These are phyloP conservation scores for Gymnothorax reevesii DNA, from an alignment of 2,797 vertebrate genomes.

Conservation along the genomic window DNA sequence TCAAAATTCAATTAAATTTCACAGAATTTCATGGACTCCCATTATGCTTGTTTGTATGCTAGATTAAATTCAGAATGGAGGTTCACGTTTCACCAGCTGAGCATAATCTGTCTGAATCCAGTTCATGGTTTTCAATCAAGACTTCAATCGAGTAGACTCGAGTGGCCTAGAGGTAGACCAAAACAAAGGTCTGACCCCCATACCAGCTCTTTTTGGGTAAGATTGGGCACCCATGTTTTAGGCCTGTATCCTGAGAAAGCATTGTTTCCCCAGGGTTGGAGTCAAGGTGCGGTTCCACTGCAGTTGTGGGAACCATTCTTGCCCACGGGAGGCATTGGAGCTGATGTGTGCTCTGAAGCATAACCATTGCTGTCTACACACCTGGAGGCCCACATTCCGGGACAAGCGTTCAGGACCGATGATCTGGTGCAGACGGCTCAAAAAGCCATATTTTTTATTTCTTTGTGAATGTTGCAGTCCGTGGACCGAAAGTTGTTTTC, in stretches of 20 bases:
- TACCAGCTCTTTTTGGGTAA: not conserved
- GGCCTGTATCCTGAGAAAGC: not conserved
- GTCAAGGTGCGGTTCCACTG: not conserved
- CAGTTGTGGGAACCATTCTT: not conserved
- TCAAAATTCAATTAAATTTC: not conserved
- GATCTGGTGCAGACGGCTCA: not conserved
- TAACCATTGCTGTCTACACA: not conserved
- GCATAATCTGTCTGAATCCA: too few relatives aligned
- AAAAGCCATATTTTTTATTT: not conserved
- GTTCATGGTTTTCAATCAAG: not conserved
- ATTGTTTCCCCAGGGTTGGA: not conserved
- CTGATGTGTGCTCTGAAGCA: not conserved
- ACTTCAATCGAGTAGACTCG: not conserved
- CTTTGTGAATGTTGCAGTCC: not conserved
- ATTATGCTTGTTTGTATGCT: too few relatives aligned
- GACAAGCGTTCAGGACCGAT: not conserved
- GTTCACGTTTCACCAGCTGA: too few relatives aligned
- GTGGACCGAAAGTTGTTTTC: not conserved
- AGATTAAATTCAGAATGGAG: too few relatives aligned
- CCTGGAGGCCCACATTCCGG: not conserved
- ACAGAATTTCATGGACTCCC: too few relatives aligned
- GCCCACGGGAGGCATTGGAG: not conserved
- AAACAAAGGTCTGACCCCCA: not conserved
- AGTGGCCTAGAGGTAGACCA: not conserved
- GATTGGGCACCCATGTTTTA: not conserved